Evolutionary conservation across 2,888 invertebrate genomes (phyloP).

Genomic region (Mallateleia sp.): DNA sequence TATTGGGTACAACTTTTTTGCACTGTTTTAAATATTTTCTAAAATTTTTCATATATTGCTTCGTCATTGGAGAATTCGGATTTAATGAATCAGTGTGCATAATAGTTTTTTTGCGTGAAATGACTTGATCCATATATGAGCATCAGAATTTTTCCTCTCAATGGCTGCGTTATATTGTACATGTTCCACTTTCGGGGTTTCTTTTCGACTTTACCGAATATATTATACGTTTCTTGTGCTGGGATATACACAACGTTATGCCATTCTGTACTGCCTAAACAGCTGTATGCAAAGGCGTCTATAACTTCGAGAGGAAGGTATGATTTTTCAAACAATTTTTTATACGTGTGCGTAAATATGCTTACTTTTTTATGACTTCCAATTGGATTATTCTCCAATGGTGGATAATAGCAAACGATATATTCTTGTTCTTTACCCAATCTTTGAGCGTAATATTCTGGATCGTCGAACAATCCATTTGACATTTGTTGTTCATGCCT

Average conservation of each 20-base stretch:
- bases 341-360: neutral
- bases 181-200: neutral
- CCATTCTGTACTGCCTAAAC: neutral
- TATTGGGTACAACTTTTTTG: neutral
- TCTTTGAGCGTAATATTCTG: slow-evolving; percentile 12
- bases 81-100: slow-evolving; percentile 20
- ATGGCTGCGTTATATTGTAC: neutral
- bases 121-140: neutral
- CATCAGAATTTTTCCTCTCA: slow-evolving; percentile 15
- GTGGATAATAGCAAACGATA: neutral
- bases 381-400: neutral
- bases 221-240: neutral
- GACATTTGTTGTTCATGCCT: neutral
- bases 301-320: neutral
- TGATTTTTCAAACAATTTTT: too few species aligned
- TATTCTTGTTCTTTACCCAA: neutral
- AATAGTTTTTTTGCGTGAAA: neutral
- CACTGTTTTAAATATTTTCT: slow-evolving; percentile 4
- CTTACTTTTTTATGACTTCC: neutral
- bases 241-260: neutral
- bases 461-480: slow-evolving; percentile 19
- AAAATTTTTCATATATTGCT: neutral
- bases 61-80: neutral
- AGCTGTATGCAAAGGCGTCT: neutral
- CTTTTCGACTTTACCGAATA: neutral